Evolutionary conservation across 2,113 vertebrate species (phyloP), one percentile per base, ranked within the genome.

Genomic region (Oriolus oriolus): DNA sequence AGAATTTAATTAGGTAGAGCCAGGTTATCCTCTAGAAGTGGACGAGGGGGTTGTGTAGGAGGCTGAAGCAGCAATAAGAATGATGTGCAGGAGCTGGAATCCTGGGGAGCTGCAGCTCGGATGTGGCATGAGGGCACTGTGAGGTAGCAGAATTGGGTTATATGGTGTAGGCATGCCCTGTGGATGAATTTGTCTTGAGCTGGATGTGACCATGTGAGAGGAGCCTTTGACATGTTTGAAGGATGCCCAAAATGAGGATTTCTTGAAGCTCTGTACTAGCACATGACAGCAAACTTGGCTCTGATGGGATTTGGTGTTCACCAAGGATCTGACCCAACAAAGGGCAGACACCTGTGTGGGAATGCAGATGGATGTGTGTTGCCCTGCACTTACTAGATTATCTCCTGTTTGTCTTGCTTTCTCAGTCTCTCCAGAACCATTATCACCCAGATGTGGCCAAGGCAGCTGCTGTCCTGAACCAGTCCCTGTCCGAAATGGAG

Each of bases 401-500:
- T 59, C 27, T 89, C 16, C 33, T 66, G 0, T 91, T 93, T 76
- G 26, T 87, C 10, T 87, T 71, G 56, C n/a, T 80, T 30, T 37
- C 83, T 30, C 94, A 99, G 99, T 97, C 98, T 4, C 97, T 99
- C 33, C 99, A 99, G 98, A 98, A 78, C 45, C 99, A 99, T 96
- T 99, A 99, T 94, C 98, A 99, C 85, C 99, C 99, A 5, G 98
- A 99, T 66, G 99, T 99, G 92, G 98, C 98, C 90, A 98, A 97
- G 94, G 98, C 98, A 19, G 99, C 99, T 33, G 87, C 97, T 74
- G 26, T 92, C 21, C 98, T 99, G 92, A 99, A 98, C 95, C 98
- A 98, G 22, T 96, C 97, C 0, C 96, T 99, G 44, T 96, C 98
- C 1, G 91, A 97, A 54, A 87, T 98, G 0, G 99, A 99, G 87